Evolutionary conservation across 2,797 vertebrate species (phyloP).

Genomic region (Ceyx erithaca): DNA sequence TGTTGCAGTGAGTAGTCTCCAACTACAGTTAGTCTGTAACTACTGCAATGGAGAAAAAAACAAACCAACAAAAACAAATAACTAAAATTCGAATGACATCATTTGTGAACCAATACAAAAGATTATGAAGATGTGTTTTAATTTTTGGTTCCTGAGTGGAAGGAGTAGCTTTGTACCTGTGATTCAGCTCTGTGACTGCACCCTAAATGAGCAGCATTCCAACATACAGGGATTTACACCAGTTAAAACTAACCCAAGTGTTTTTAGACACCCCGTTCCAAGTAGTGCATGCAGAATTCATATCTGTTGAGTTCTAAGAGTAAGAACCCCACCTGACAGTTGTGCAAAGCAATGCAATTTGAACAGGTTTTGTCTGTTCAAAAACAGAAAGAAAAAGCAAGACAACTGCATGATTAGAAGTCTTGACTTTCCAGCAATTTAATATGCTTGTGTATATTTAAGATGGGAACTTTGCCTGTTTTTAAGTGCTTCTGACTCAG

Average conservation of each 20-base stretch:
- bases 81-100: not conserved
- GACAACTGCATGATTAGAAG: not conserved
- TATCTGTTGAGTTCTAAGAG: not conserved
- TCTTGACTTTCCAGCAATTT: not conserved
- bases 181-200: not conserved
- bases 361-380: not conserved
- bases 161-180: not conserved
- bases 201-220: not conserved
- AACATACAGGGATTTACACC: not conserved
- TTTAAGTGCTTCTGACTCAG: not conserved
- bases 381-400: not conserved
- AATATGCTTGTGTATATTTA: not conserved
- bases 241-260: not conserved
- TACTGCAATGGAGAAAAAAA: not conserved
- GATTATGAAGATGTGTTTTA: not conserved
- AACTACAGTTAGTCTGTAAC: not conserved
- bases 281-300: not conserved
- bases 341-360: not conserved
- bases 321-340: too few relatives aligned
- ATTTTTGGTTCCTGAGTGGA: not conserved
- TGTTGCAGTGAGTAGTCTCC: not conserved
- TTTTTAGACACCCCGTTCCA: not conserved
- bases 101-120: not conserved
- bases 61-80: not conserved
- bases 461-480: not conserved